These are phyloP conservation scores for Staurois parvus DNA, from an alignment of 2,797 vertebrate species.

Conservation along the genomic window DNA sequence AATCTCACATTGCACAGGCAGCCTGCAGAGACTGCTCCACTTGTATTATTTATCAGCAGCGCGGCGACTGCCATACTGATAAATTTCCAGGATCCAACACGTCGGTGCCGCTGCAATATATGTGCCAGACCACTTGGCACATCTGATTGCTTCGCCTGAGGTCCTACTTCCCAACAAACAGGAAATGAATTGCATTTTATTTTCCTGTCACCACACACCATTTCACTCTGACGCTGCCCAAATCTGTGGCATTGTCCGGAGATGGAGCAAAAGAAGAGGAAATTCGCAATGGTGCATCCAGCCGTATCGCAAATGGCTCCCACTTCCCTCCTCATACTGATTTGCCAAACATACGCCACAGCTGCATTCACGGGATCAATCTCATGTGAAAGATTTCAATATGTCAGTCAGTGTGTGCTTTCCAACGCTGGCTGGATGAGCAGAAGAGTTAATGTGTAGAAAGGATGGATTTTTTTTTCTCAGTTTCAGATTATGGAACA, in stretches of 20 bases:
- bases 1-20: slow-evolving; percentile 50
- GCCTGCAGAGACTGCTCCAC: slow-evolving; percentile 49
- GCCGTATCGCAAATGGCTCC: not conserved
- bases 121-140: slow-evolving; percentile 51
- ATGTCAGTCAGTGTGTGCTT: not conserved
- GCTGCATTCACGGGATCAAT: not conserved
- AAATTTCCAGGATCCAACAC: slow-evolving; percentile 42
- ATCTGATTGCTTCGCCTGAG: slow-evolving; percentile 40
- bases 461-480: not conserved
- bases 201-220: slow-evolving; percentile 50
- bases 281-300: slow-evolving; percentile 37
- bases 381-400: not conserved
- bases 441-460: not conserved
- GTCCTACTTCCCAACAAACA: slow-evolving; percentile 27
- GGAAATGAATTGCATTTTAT: slow-evolving; percentile 49
- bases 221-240: slow-evolving; percentile 44
- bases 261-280: slow-evolving; percentile 20
- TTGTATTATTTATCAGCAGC: slow-evolving; percentile 50
- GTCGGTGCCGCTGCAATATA: slow-evolving; percentile 42
- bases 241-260: slow-evolving; percentile 51
- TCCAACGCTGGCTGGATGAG: not conserved
- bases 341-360: not conserved
- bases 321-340: not conserved
- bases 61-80: slow-evolving; percentile 34
- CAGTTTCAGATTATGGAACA: not conserved